These are phyloP conservation scores for Telenomus remus DNA, from an alignment of 1,140 invertebrate genomes.

Conservation along the genomic window DNA sequence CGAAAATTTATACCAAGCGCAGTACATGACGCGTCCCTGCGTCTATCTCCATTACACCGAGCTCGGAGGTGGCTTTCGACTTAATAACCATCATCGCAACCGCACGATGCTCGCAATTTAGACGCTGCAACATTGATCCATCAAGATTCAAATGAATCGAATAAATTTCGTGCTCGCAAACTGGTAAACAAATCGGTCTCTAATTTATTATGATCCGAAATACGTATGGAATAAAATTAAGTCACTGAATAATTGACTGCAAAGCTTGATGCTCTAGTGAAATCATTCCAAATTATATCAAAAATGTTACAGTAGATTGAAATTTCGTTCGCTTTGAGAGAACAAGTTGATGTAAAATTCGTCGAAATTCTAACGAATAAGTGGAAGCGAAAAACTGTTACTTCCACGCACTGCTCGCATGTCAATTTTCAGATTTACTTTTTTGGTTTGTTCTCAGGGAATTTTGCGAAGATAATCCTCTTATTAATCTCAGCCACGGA, in stretches of 20 bases:
- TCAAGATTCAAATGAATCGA: conserved; percentile 11
- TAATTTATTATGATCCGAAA: no score
- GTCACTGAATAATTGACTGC: no score
- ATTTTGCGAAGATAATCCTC: conserved; percentile 19
- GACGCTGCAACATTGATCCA: conserved; percentile 4
- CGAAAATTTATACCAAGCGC: conserved; percentile 22
- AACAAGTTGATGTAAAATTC: no score
- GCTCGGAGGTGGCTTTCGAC: conserved; percentile 19
- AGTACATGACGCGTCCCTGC: conserved; percentile 23
- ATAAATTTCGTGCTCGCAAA: background rate
- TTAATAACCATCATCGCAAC: conserved; percentile 33
- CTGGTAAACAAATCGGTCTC: no score
- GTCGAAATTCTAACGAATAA: background rate
- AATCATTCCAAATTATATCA: no score
- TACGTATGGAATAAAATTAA: no score
- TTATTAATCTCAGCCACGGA: conserved; percentile 37
- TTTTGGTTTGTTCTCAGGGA: conserved; percentile 20
- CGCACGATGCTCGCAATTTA: conserved; percentile 8
- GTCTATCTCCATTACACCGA: conserved; percentile 39
- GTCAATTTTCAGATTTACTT: conserved; percentile 8
- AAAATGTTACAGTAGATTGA: no score
- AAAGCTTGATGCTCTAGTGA: no score
- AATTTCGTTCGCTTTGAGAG: no score
- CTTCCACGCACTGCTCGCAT: background rate
- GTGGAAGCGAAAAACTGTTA: background rate